These are phyloP conservation scores for Polyodon spathula DNA, from an alignment of 2,113 vertebrate species.

Conservation along the genomic window DNA sequence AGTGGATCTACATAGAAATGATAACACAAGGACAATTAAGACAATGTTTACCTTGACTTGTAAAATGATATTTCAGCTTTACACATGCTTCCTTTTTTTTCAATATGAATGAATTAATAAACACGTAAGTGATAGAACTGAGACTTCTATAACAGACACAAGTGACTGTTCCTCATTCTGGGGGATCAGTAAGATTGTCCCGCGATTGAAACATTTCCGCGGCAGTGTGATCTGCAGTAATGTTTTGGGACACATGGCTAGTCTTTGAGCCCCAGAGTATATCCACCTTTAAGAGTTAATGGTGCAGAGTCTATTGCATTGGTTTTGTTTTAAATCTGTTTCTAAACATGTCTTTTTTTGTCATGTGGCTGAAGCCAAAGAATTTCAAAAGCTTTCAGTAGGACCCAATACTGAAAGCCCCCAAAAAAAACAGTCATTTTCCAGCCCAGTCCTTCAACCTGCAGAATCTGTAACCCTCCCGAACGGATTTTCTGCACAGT, in stretches of 20 bases:
- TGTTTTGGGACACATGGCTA: constrained; percentile 22
- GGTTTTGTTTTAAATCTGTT: no score
- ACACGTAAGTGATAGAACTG: not conserved
- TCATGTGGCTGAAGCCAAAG: constrained; percentile 60
- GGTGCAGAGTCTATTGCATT: no score
- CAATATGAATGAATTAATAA: no score
- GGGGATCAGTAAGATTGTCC: not conserved
- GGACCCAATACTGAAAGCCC: constrained; percentile 28
- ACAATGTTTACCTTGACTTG: no score
- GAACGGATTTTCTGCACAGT: no score
- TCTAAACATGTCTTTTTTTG: no score
- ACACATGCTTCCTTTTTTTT: not conserved
- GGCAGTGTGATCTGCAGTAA: not conserved
- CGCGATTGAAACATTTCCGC: not conserved
- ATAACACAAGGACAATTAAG: not conserved
- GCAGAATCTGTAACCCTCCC: no score
- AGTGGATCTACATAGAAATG: constrained; percentile 20
- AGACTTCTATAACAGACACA: not conserved
- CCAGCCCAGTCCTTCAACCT: constrained; percentile 44
- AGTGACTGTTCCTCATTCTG: not conserved
- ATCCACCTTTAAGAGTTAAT: no score
- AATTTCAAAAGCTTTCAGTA: constrained; percentile 32
- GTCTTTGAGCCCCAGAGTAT: no score
- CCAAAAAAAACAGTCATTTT: constrained; percentile 27
- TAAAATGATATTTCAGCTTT: not conserved